phyloP scores from a whole-genome alignment of 2,113 vertebrate species.

The Baryphthengus martii region DNA sequence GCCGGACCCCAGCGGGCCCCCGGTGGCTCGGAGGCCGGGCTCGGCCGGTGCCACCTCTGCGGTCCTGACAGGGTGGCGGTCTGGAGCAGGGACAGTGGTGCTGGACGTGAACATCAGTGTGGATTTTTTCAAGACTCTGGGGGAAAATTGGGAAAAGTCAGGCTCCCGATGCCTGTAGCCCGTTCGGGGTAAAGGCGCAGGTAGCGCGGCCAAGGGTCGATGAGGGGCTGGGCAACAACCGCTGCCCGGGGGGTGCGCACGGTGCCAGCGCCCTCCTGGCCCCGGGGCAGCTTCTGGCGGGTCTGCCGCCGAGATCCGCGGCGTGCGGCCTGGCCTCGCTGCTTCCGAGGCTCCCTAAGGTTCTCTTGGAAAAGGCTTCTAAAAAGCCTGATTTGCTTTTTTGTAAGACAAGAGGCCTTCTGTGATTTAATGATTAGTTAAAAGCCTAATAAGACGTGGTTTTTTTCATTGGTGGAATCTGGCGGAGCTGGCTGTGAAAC shows the following conservation, averaged over 20 bases:
- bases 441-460: rapidly evolving
- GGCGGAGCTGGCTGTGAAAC: too few relatives aligned
- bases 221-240: rapidly evolving
- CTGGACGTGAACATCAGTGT: background rate
- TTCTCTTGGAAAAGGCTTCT: background rate
- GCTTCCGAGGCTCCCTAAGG: rapidly evolving
- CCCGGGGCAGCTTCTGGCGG: too few relatives aligned
- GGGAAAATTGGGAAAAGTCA: background rate
- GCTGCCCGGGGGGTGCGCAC: background rate
- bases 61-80: background rate
- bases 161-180: too few relatives aligned
- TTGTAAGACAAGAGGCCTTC: background rate
- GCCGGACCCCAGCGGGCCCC: too few relatives aligned
- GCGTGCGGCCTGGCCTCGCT: rapidly evolving
- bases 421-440: background rate
- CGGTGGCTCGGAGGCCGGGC: background rate
- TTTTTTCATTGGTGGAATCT: background rate
- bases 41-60: background rate
- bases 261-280: too few relatives aligned
- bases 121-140: background rate
- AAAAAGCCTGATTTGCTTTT: rapidly evolving
- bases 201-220: background rate
- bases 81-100: background rate
- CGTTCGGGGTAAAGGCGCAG: background rate
- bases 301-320: rapidly evolving